Conservation (phyloP, 2,888 invertebrate genomes). For the Netelia inedita region DNA sequence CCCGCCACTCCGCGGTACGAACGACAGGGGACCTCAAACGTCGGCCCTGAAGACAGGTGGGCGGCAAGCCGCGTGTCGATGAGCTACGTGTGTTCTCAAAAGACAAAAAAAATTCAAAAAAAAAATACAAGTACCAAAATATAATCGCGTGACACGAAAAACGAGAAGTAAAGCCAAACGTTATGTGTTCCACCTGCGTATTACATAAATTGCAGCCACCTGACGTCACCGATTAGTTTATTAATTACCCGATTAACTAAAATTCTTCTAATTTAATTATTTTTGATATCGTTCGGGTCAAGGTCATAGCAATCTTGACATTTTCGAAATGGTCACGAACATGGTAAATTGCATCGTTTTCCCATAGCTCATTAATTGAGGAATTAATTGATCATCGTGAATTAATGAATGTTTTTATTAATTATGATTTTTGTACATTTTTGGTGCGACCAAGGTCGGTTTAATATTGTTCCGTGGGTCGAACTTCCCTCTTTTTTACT, state of each 20-base stretch:
- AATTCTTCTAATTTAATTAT: not conserved
- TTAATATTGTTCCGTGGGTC: too few species aligned
- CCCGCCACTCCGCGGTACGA: conserved; percentile 27
- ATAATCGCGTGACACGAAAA: not conserved
- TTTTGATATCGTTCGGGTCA: not conserved
- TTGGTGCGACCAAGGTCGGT: too few species aligned
- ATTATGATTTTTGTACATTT: too few species aligned
- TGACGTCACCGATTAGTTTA: not conserved
- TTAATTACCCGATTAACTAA: not conserved
- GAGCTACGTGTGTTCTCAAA: conserved; percentile 14
- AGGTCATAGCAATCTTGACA: not conserved
- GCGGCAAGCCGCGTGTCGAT: conserved; percentile 48
- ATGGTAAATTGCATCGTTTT: not conserved
- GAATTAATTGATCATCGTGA: not conserved
- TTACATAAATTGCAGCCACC: not conserved
- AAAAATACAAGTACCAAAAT: not conserved
- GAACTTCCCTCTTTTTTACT: not conserved
- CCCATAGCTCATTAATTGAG: not conserved
- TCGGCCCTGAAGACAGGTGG: conserved; percentile 68
- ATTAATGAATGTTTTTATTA: too few species aligned
- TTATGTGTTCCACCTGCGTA: not conserved
- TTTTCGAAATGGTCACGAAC: not conserved
- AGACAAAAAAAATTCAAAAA: conserved; percentile 6
- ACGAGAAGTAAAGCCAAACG: not conserved
- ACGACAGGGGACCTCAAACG: conserved; percentile 65